Evolutionary conservation across 2,113 vertebrate genomes (phyloP).

Genomic region (Periophthalmus modestus): DNA sequence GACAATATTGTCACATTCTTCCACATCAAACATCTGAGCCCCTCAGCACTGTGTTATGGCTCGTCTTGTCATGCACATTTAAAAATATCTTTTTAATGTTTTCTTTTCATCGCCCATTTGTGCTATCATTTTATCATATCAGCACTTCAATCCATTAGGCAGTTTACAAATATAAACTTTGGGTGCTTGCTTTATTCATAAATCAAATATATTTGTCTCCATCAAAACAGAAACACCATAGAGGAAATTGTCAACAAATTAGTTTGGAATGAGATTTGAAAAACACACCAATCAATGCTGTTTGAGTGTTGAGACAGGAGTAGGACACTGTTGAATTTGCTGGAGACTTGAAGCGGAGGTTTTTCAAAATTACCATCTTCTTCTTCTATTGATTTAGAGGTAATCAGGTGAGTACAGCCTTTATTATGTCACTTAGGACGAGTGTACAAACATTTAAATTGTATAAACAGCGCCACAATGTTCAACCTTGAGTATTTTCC

Average conservation of each 20-base stretch:
- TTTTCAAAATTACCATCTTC: slow-evolving; percentile 19
- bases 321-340: slow-evolving; percentile 19
- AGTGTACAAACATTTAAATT: neutral
- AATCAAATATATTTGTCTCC: slow-evolving; percentile 59
- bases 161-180: slow-evolving; percentile 57
- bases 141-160: slow-evolving; percentile 61
- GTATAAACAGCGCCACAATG: too few species aligned
- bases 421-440: neutral
- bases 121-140: slow-evolving; percentile 37
- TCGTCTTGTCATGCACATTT: slow-evolving; percentile 59
- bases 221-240: slow-evolving; percentile 46
- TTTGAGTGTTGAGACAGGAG: slow-evolving; percentile 35
- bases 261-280: slow-evolving; percentile 27
- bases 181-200: slow-evolving; percentile 51
- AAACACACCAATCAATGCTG: slow-evolving; percentile 40
- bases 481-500: too few species aligned
- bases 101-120: slow-evolving; percentile 51
- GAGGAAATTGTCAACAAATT: slow-evolving; percentile 52
- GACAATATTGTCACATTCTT: slow-evolving; percentile 39
- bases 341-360: slow-evolving; percentile 15
- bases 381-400: neutral
- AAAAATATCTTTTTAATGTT: slow-evolving; percentile 44
- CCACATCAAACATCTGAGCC: slow-evolving; percentile 61
- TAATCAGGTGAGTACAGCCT: too few species aligned
- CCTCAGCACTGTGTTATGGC: slow-evolving; percentile 56